A percentile compares a stretch with the other conserved stretches of the same genome.
Evolutionary conservation across 1,140 invertebrate genomes (phyloP).

Genomic region (Musca domestica): DNA sequence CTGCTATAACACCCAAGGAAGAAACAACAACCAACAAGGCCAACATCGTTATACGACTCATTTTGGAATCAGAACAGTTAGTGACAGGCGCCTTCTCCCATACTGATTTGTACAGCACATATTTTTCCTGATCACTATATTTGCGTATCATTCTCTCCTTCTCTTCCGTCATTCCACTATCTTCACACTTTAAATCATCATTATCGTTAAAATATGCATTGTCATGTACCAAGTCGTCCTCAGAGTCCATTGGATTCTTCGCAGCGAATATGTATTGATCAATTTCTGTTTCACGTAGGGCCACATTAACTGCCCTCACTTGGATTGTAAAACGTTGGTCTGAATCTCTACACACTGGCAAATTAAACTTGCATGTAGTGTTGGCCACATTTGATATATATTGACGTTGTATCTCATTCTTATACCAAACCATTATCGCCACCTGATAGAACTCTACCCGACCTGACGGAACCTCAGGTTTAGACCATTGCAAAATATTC

Average conservation of each 20-base stretch:
- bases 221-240: background rate
- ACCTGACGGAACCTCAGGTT: constrained; percentile 20
- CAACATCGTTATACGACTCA: constrained; percentile 15
- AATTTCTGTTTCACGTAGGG: constrained; percentile 19
- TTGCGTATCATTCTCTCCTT: background rate
- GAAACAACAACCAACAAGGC: constrained; percentile 9
- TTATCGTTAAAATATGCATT: background rate
- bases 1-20: constrained; percentile 6
- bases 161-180: background rate
- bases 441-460: constrained; percentile 28
- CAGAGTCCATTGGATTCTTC: background rate
- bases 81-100: background rate
- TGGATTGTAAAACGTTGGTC: constrained; percentile 5
- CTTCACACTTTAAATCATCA: constrained; percentile 17
- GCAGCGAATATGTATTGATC: constrained; percentile 5
- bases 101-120: constrained; percentile 9
- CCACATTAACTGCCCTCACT: constrained; percentile 23
- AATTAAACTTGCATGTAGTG: constrained; percentile 6
- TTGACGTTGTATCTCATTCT: background rate
- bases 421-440: constrained; percentile 1
- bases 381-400: constrained; percentile 5
- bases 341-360: constrained; percentile 17
- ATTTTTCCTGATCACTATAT: background rate
- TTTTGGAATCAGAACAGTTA: constrained; percentile 4
- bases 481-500: constrained; percentile 15